Evolutionary conservation across 2,113 vertebrate genomes (phyloP).

Genomic region (Nettapus auritus): DNA sequence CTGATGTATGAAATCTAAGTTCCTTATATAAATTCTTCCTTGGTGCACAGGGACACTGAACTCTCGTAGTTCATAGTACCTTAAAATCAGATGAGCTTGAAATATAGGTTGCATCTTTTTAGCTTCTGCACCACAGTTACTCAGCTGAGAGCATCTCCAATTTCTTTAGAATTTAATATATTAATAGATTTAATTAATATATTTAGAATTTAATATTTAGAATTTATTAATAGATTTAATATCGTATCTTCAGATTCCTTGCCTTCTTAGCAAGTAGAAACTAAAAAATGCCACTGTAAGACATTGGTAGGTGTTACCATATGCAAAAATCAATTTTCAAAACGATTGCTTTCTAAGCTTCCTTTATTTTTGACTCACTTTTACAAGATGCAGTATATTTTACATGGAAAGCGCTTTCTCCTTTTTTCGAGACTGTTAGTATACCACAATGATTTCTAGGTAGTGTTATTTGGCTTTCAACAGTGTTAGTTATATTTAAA

Average conservation of each 20-base stretch:
- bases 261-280: background rate
- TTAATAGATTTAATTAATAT: too few species aligned
- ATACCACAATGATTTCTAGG: background rate
- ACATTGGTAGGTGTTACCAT: background rate
- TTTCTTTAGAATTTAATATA: slow-evolving; percentile 6
- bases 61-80: background rate
- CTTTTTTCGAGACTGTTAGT: background rate
- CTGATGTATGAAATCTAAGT: background rate
- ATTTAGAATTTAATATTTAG: too few species aligned
- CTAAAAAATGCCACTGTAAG: background rate
- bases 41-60: background rate
- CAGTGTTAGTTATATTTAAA: background rate
- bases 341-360: background rate
- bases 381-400: background rate
- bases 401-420: background rate
- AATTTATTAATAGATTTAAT: too few species aligned
- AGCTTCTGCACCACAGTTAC: background rate
- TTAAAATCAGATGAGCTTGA: background rate
- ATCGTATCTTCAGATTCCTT: background rate
- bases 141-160: background rate
- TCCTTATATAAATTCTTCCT: background rate
- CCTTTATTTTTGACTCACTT: background rate
- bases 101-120: background rate
- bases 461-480: background rate
- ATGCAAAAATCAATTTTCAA: background rate